phyloP scores from a whole-genome alignment of 2,113 vertebrate genomes.

The Oophaga pumilio region DNA sequence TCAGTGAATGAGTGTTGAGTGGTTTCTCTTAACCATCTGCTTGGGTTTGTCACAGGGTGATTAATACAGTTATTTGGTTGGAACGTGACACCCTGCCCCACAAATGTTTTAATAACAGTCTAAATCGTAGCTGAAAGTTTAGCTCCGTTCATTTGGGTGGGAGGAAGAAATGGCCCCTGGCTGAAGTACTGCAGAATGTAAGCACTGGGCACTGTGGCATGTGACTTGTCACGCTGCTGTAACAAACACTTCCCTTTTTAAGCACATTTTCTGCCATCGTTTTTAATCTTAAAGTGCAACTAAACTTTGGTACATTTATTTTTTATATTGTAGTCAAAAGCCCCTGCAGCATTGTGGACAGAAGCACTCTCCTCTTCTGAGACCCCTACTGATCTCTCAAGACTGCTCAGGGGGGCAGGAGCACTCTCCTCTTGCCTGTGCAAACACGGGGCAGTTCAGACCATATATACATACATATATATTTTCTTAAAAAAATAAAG shows the following conservation, averaged over 20 bases:
- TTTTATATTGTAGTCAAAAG: neutral
- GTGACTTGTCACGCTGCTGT: neutral
- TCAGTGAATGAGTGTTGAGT: neutral
- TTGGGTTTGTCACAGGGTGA: constrained; percentile 9
- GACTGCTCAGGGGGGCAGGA: too few relatives aligned
- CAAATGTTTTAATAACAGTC: neutral
- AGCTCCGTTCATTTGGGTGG: neutral
- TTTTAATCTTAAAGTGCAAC: neutral
- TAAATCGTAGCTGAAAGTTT: neutral
- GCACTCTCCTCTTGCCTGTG: too few relatives aligned
- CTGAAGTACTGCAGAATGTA: neutral
- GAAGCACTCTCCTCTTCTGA: too few relatives aligned
- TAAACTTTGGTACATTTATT: neutral
- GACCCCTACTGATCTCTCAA: too few relatives aligned
- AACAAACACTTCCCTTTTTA: neutral
- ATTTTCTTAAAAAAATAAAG: too few relatives aligned
- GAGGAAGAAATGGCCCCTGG: neutral
- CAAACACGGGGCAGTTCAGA: too few relatives aligned
- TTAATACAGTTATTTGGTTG: constrained; percentile 10
- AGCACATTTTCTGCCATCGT: neutral
- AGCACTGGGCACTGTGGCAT: neutral
- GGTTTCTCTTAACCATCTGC: constrained; percentile 25
- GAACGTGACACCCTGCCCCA: neutral
- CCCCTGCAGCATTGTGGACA: too few relatives aligned
- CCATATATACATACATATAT: too few relatives aligned